Conservation (phyloP, 2,113 vertebrate species). For the Chunga burmeisteri region DNA sequence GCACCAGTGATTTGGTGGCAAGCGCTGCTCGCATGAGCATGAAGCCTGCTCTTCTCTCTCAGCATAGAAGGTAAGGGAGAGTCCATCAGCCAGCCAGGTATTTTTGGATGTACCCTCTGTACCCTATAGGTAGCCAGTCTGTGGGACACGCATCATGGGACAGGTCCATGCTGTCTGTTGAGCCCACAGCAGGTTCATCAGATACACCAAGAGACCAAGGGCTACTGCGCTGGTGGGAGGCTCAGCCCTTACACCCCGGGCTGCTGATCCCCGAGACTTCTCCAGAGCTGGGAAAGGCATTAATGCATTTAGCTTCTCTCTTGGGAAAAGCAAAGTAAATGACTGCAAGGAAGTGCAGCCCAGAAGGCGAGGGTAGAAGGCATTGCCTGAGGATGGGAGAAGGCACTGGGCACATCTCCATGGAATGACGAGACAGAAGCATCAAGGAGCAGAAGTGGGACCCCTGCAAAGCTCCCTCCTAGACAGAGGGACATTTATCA, state of each 20-base stretch:
- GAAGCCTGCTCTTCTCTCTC: background rate
- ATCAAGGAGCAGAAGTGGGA: background rate
- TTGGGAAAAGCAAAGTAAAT: background rate
- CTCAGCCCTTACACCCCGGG: background rate
- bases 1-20: background rate
- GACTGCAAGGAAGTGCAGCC: background rate
- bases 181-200: background rate
- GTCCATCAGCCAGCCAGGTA: background rate
- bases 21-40: background rate
- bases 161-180: background rate
- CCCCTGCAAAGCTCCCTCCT: background rate
- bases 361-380: background rate
- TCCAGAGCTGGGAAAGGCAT: background rate
- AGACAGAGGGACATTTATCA: background rate
- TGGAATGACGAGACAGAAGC: background rate
- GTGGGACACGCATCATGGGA: background rate
- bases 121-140: background rate
- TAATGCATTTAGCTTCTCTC: background rate
- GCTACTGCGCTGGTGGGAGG: background rate
- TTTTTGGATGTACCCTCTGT: background rate
- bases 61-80: background rate
- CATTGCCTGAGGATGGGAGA: background rate
- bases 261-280: background rate
- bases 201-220: background rate
- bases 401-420: accelerated